Conservation (phyloP, 2,113 vertebrate species). For the Mionectes macconnelli region DNA sequence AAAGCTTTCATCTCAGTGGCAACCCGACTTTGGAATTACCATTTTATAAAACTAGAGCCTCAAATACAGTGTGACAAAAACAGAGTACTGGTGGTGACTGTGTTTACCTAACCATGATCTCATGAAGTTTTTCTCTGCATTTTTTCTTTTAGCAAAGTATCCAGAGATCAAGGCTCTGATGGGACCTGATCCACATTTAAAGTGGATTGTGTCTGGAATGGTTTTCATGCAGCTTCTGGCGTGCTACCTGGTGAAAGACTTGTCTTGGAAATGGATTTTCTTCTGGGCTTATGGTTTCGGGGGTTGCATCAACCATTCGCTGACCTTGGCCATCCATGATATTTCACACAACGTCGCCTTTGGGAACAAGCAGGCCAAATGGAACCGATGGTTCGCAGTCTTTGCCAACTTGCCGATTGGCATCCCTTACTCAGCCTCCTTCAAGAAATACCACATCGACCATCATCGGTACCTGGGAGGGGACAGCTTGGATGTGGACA, state of each 20-base stretch:
- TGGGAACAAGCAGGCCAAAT: constrained; percentile 81
- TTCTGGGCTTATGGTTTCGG: constrained; percentile 95
- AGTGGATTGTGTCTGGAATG: constrained; percentile 92
- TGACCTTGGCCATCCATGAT: constrained; percentile 95
- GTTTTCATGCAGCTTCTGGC: constrained; percentile 87
- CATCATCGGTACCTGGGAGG: constrained; percentile 96
- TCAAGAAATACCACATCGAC: constrained; percentile 98
- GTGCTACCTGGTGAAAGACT: constrained; percentile 84
- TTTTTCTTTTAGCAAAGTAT: constrained; percentile 85
- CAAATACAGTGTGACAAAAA: not conserved
- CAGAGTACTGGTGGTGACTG: not conserved
- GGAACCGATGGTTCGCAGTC: constrained; percentile 94
- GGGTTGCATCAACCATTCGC: constrained; percentile 93
- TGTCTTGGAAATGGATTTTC: constrained; percentile 94
- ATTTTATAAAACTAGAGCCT: not conserved
- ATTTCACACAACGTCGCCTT: constrained; percentile 97
- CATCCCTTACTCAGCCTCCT: constrained; percentile 91
- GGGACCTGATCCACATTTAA: constrained; percentile 90
- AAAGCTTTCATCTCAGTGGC: not conserved
- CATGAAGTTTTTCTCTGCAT: not conserved
- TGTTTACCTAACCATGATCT: not conserved
- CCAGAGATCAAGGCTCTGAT: constrained; percentile 94
- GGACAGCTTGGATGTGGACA: constrained; percentile 88
- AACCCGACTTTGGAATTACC: not conserved
- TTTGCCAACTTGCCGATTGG: constrained; percentile 95